These are phyloP conservation scores for Echinarachnius parma DNA, from an alignment of 53 echinoderm and acorn worm species.

Conservation along the genomic window DNA sequence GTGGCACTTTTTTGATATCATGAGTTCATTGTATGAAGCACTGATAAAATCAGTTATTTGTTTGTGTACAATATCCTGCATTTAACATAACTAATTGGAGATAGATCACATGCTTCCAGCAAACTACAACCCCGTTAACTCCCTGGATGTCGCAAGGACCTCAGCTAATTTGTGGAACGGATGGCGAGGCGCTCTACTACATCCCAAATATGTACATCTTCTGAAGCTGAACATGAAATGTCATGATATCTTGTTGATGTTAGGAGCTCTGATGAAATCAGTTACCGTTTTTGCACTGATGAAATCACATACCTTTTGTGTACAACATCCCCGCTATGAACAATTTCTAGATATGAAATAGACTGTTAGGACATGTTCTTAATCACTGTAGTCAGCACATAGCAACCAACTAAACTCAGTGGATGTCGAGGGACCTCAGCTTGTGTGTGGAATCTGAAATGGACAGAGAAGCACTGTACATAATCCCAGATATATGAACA, in stretches of 20 bases:
- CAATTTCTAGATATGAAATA: not conserved
- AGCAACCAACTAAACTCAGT: too few relatives aligned
- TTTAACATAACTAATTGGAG: slow-evolving; percentile 71
- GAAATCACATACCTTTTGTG: too few relatives aligned
- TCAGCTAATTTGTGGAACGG: slow-evolving; percentile 76
- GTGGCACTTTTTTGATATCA: not conserved
- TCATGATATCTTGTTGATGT: not conserved
- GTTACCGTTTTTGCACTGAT: too few relatives aligned
- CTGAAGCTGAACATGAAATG: not conserved
- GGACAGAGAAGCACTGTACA: too few relatives aligned
- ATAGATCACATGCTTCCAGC: slow-evolving; percentile 86
- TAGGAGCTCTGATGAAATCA: not conserved
- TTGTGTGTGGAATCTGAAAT: not conserved
- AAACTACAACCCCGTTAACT: slow-evolving; percentile 84
- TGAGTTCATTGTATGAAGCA: too few relatives aligned
- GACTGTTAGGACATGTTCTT: too few relatives aligned
- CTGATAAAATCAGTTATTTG: too few relatives aligned
- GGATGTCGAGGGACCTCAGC: not conserved
- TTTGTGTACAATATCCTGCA: too few relatives aligned
- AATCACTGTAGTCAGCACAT: too few relatives aligned
- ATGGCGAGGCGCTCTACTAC: slow-evolving; percentile 70
- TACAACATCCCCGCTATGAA: not conserved
- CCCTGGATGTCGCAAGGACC: slow-evolving; percentile 73
- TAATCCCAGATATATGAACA: too few relatives aligned
- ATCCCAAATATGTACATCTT: slow-evolving; percentile 36